Base-by-base conservation (phyloP, 2,888 invertebrate genomes). In the Spatulosminthurus flaviceps region DNA sequence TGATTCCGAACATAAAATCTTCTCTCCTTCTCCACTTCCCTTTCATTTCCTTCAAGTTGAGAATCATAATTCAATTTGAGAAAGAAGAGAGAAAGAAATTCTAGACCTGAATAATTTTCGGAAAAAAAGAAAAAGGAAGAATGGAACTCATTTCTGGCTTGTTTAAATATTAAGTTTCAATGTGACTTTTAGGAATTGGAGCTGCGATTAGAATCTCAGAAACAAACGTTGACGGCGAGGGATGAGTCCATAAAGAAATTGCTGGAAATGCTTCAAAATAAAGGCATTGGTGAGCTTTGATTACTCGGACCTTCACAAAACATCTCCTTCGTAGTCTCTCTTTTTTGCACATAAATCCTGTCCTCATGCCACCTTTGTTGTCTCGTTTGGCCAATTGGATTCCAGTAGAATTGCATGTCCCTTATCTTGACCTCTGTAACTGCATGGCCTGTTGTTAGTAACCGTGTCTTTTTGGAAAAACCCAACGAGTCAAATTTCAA, bases 221-320 rank as follows among this genome's bases (percentile, higher is more conserved):
- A 98, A 89, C 97, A 98, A 90, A 98, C 98, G 69, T 90, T 98
- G 85, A 94, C 94, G 87, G 96, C 98, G 71, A 91, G 98, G 86
- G 98, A 98, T 89, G 98, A 98, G 87, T 97, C 97, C 89, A 98
- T 98, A 88, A 98, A 98, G 90, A 98, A 97, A 89, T 91, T 98
- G 86, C 91, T 98, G 87, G 98, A 98, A 90, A 97, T 98, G 97
- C 91, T 98, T 81, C 97, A 98, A 89, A 96, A 94, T 88, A 97
- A 96, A 90, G 96, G 96, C 88, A 94, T 96, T 92, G 95, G 96
- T 95, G 90, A 92, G 95, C 90, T 77, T 61, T 76, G 75, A 66
- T 28, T 42, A 42, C 71, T 42, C 41, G n/a, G 9, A 51, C 51
- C 51, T 51, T 51, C 51, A 51, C 51, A 19, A 16, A 51, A 51